These are phyloP conservation scores for Holacanthus passer DNA, from an alignment of 2,113 vertebrate species.

Conservation along the genomic window DNA sequence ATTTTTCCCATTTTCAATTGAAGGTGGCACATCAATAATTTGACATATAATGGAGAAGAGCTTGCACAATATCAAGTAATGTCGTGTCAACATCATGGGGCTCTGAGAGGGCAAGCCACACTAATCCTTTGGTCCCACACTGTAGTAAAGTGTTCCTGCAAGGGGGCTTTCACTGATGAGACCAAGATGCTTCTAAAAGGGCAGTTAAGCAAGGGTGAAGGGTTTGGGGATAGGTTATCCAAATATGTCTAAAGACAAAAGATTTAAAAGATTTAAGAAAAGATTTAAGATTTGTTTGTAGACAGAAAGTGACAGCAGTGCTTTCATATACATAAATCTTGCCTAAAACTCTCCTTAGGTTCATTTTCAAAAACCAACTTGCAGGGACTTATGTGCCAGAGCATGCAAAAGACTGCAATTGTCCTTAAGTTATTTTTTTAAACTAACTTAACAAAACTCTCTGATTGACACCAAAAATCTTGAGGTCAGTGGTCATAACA, in stretches of 20 bases:
- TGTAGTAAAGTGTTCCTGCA: not conserved
- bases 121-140: constrained; percentile 4
- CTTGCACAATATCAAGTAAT: not conserved
- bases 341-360: too few species aligned
- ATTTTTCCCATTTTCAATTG: constrained; percentile 20
- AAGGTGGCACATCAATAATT: not conserved
- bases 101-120: not conserved
- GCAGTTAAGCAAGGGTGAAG: not conserved
- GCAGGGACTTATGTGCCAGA: too few species aligned
- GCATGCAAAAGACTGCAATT: too few species aligned
- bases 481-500: too few species aligned
- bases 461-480: too few species aligned
- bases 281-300: not conserved
- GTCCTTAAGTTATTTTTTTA: too few species aligned
- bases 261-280: too few species aligned
- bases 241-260: too few species aligned
- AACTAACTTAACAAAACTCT: too few species aligned
- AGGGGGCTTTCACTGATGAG: not conserved
- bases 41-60: not conserved
- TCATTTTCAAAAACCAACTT: too few species aligned
- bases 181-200: not conserved
- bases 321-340: too few species aligned
- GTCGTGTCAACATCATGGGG: not conserved
- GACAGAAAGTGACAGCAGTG: not conserved
- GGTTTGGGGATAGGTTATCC: not conserved